Base-by-base conservation (phyloP, 2,888 invertebrate species). In the Lepidonotus clava region DNA sequence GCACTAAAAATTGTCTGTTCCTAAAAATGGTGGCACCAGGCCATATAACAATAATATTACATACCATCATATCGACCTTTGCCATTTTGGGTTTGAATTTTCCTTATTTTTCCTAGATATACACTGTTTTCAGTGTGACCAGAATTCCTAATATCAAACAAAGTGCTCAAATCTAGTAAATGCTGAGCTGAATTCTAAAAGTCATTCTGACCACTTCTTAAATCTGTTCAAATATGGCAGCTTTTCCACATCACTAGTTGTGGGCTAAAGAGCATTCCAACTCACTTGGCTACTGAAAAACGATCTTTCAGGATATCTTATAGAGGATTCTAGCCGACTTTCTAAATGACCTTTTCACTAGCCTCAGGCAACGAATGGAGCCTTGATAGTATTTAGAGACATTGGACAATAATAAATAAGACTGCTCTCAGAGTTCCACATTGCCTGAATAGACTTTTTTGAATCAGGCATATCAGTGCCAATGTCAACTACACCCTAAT, bases 71-170 rank as follows among this genome's bases (percentile, higher is more conserved):
- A 41, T 80, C 24, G 80, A 51, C 80, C 80, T 80, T n/a, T 80
- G 80, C 80, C 80, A 80, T 80, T 80, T 80, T 80, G 80, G 80
- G 80, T 80, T 80, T 80, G 80, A 80, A 80, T 80, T 80, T 66
- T 51, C 80, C 51, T 51, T 80, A 41, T 80, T 80, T 40, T 80
- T 11, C 34, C 41, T 46, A 80, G 41, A 46, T 80, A 80, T 80
- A 80, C 41, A 80, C 51, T 41, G 41, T 41, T 24, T 18, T 80
- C 80, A 80, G 80, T 80, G 80, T 80, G 80, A 80, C 41, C 80
- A 80, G 80, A 80, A 80, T 24, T 80, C 38, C 51, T 46, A 80
- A 80, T 46, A 80, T 51, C 41, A 80, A 80, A 46, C 80, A 80
- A 14, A 32, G 11, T 80, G 46, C 80, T 80, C 51, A 24, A 80